A percentile compares a stretch with the other conserved stretches of the same genome.
phyloP scores from a whole-genome alignment of 2,113 vertebrate genomes.

The Oryctolagus cuniculus region DNA sequence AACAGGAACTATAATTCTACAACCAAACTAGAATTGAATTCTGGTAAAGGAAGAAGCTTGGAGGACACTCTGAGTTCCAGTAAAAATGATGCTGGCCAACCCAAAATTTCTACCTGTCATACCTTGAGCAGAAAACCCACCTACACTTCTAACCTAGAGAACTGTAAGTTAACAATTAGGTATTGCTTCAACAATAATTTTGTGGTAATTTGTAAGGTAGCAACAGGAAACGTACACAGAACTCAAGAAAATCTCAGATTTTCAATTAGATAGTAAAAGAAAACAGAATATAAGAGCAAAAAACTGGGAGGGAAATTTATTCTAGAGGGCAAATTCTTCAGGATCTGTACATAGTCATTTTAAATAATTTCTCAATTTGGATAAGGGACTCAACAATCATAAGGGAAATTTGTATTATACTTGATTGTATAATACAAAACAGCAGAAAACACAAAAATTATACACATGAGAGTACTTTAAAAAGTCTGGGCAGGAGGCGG shows the following conservation, averaged over 20 bases:
- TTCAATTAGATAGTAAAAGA: not conserved
- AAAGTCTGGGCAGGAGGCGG: no score
- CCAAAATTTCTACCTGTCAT: not conserved
- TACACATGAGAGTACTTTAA: not conserved
- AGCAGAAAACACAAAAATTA: conserved; percentile 12
- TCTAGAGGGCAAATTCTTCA: conserved; percentile 27
- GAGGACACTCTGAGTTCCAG: not conserved
- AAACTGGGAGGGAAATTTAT: not conserved
- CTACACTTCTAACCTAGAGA: not conserved
- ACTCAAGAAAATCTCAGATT: not conserved
- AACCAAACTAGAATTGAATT: not conserved
- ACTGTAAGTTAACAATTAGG: not conserved
- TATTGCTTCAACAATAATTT: not conserved
- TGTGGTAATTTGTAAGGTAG: not conserved
- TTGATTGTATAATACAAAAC: not conserved
- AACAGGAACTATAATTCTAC: not conserved
- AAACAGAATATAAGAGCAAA: not conserved
- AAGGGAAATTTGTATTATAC: no score
- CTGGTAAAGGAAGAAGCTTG: not conserved
- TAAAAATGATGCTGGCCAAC: not conserved
- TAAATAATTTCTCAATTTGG: not conserved
- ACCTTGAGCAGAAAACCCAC: not conserved
- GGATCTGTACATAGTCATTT: not conserved
- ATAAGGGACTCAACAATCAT: not conserved
- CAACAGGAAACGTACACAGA: not conserved